Evolutionary conservation across 2,797 vertebrate species (phyloP).

Genomic region (Enteromius mattozi): DNA sequence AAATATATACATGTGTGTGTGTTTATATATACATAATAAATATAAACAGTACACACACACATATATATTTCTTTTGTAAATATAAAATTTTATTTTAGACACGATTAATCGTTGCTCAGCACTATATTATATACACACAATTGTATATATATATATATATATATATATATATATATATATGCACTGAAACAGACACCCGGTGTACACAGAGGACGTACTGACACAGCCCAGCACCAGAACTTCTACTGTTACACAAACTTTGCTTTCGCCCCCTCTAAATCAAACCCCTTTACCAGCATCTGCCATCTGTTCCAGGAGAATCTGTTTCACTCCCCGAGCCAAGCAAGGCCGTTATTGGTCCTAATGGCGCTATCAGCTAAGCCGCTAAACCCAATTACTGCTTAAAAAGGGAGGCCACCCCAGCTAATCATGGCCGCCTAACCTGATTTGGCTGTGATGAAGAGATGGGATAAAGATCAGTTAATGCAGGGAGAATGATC

Average conservation of each 20-base stretch:
- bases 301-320: constrained; percentile 86
- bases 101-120: no score
- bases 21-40: no score
- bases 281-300: constrained; percentile 77
- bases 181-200: background rate
- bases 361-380: constrained; percentile 88
- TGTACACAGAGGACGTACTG: constrained; percentile 24
- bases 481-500: constrained; percentile 91
- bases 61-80: no score
- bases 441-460: constrained; percentile 87
- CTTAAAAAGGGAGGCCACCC: constrained; percentile 87
- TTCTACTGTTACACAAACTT: constrained; percentile 86
- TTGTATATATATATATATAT: background rate
- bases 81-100: no score
- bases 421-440: constrained; percentile 87
- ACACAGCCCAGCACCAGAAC: constrained; percentile 58
- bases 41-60: no score
- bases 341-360: constrained; percentile 87
- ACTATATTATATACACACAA: no score
- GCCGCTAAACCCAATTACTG: constrained; percentile 88
- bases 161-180: background rate
- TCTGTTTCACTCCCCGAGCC: constrained; percentile 86
- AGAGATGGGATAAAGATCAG: constrained; percentile 89
- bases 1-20: no score
- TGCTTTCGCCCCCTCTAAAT: constrained; percentile 78